These are phyloP conservation scores for Coelogynopora nodosa DNA, from an alignment of 2,888 invertebrate genomes.

Conservation along the genomic window DNA sequence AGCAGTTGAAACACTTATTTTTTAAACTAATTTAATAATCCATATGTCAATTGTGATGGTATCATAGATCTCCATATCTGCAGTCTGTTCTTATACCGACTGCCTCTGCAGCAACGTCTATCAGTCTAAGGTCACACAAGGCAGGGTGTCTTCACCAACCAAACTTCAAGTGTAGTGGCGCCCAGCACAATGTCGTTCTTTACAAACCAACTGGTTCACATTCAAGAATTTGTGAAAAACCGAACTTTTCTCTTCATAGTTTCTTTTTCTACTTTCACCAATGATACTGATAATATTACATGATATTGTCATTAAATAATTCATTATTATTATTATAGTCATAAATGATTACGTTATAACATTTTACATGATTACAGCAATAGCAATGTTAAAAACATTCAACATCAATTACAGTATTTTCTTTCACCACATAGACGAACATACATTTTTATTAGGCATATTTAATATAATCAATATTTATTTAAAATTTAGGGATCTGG, in stretches of 20 bases:
- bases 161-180: background rate
- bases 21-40: no score
- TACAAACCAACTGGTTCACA: background rate
- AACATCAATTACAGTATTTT: no score
- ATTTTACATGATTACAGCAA: no score
- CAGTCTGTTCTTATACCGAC: background rate
- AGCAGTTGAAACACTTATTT: no score
- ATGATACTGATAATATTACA: background rate
- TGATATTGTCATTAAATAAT: background rate
- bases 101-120: background rate
- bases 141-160: background rate
- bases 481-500: no score
- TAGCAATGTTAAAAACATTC: no score
- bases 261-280: background rate
- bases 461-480: no score
- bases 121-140: background rate
- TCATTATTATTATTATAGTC: no score
- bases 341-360: no score
- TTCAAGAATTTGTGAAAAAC: background rate
- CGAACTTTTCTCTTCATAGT: background rate
- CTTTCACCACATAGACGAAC: no score
- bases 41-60: no score
- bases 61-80: background rate
- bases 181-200: background rate
- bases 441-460: no score